These are phyloP conservation scores for Poecilobothrus nobilitatus DNA, from an alignment of 2,888 invertebrate species.

Conservation along the genomic window DNA sequence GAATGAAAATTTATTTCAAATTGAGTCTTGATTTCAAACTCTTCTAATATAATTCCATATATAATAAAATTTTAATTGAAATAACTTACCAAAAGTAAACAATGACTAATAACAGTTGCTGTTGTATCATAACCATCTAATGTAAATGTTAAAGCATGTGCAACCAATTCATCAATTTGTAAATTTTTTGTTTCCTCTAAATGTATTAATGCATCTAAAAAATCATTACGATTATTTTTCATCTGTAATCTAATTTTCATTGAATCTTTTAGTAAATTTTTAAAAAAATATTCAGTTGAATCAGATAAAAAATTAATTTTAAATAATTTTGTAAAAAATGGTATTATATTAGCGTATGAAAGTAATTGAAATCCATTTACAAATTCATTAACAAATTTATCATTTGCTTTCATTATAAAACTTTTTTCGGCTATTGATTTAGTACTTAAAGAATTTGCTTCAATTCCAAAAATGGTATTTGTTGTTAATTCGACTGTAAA, in stretches of 20 bases:
- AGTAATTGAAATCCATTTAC: conserved; percentile 2
- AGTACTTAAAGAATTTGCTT: conserved; percentile 33
- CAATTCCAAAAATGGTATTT: conserved; percentile 44
- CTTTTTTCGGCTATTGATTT: neutral
- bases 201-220: conserved; percentile 36
- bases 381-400: conserved; percentile 3
- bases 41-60: too few species aligned
- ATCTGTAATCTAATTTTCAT: conserved; percentile 28
- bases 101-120: conserved; percentile 30
- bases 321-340: conserved; percentile 24
- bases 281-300: conserved; percentile 51
- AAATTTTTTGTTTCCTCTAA: conserved; percentile 33
- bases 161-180: conserved; percentile 27
- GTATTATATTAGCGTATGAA: neutral
- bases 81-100: conserved; percentile 32
- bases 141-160: conserved; percentile 38
- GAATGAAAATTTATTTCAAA: too few species aligned
- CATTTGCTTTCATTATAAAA: neutral
- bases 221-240: conserved; percentile 33
- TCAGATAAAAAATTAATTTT: conserved; percentile 33
- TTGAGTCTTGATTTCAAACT: too few species aligned
- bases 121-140: conserved; percentile 41
- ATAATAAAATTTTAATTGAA: too few species aligned
- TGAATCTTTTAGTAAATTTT: conserved; percentile 30
- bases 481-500: conserved; percentile 45